Percentiles rank a stretch among this genome's conserved stretches.
phyloP scores from a whole-genome alignment of 2,888 invertebrate species.

The Habroteleia sp. region DNA sequence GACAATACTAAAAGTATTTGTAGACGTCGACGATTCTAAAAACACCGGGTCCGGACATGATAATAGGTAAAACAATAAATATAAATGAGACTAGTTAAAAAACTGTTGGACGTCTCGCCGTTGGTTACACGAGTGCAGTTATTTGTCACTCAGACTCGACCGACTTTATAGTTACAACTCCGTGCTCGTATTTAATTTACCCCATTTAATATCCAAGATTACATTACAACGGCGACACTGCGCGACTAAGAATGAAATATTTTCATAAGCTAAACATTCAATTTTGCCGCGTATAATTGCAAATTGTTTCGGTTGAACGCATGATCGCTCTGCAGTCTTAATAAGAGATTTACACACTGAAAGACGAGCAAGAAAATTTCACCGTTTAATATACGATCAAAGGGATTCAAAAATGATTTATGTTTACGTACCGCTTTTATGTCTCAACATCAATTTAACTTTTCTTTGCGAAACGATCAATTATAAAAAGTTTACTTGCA shows the following conservation, averaged over 20 bases:
- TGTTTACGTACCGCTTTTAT: no score
- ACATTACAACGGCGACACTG: constrained; percentile 14
- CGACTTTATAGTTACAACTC: constrained; percentile 34
- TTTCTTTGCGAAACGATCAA: no score
- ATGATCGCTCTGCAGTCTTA: constrained; percentile 38
- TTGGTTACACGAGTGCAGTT: constrained; percentile 1
- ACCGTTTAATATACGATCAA: constrained; percentile 10
- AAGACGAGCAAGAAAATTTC: constrained; percentile 4
- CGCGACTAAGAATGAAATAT: constrained; percentile 32
- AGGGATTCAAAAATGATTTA: constrained; percentile 9
- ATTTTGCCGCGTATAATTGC: constrained; percentile 40
- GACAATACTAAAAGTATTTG: constrained; percentile 31
- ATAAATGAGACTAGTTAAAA: constrained; percentile 18
- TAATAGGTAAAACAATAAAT: constrained; percentile 32
- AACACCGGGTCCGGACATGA: constrained; percentile 14
- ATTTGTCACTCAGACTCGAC: constrained; percentile 24
- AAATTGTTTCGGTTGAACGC: constrained; percentile 35
- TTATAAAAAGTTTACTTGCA: no score
- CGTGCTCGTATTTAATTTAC: constrained; percentile 36
- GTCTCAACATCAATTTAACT: no score
- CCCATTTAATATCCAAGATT: constrained; percentile 42
- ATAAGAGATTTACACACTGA: constrained; percentile 24
- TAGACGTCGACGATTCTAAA: constrained; percentile 28
- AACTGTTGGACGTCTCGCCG: constrained; percentile 1
- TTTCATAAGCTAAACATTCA: constrained; percentile 29